These are phyloP conservation scores for Formica selysi DNA, from an alignment of 1,140 invertebrate species.

Conservation along the genomic window DNA sequence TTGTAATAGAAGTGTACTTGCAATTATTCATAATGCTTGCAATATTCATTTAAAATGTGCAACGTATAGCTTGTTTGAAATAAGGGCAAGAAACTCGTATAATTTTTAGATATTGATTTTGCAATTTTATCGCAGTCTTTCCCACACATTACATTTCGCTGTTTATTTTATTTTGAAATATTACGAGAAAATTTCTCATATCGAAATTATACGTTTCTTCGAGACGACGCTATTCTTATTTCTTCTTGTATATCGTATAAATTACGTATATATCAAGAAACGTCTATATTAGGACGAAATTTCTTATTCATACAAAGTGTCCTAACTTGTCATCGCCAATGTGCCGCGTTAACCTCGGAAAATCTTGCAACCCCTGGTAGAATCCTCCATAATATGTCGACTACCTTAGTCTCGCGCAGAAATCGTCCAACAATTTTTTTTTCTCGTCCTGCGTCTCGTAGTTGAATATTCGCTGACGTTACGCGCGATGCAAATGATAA, in stretches of 20 bases:
- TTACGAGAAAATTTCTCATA: neutral
- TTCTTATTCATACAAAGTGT: slow-evolving; percentile 16
- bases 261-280: neutral
- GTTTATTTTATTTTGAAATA: neutral
- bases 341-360: neutral
- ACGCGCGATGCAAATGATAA: slow-evolving; percentile 78
- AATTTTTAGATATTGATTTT: neutral
- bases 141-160: too few relatives aligned
- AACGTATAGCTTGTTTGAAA: neutral
- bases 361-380: slow-evolving; percentile 8
- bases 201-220: neutral
- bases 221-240: too few relatives aligned
- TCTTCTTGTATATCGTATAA: neutral
- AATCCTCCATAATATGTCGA: slow-evolving; percentile 9
- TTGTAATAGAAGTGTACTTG: neutral
- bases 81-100: neutral
- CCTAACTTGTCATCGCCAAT: neutral
- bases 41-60: neutral
- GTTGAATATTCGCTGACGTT: slow-evolving; percentile 75
- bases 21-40: neutral
- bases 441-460: slow-evolving; percentile 10
- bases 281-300: neutral
- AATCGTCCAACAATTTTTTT: slow-evolving; percentile 64
- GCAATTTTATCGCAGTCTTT: neutral
- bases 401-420: slow-evolving; percentile 49